phyloP scores from a whole-genome alignment of 2,888 invertebrate species.

The Sinelater perroti region DNA sequence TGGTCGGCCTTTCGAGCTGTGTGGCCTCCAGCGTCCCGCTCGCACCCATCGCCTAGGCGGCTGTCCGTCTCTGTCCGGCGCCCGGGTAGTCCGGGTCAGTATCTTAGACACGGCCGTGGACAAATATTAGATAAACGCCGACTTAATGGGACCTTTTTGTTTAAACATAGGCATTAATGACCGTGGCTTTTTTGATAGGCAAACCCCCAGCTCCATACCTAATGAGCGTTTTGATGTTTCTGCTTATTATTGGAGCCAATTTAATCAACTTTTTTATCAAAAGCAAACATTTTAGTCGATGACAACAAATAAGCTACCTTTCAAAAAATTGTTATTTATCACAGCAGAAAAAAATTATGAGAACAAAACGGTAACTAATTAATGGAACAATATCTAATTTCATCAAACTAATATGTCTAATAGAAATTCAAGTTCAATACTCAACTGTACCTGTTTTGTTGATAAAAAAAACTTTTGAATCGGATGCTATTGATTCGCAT shows the following conservation, averaged over 20 bases:
- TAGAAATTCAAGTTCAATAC: too few species aligned
- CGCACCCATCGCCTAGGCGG: conserved; percentile 28
- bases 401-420: too few species aligned
- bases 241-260: conserved; percentile 16
- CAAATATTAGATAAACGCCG: conserved; percentile 61
- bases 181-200: conserved; percentile 47
- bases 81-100: conserved; percentile 50
- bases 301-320: too few species aligned
- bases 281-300: too few species aligned
- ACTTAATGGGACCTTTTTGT: conserved; percentile 60
- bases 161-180: conserved; percentile 59
- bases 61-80: conserved; percentile 46
- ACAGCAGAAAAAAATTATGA: too few species aligned
- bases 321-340: too few species aligned
- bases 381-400: too few species aligned
- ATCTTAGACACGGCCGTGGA: conserved; percentile 58
- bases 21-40: conserved; percentile 52
- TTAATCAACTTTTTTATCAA: too few species aligned
- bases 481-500: too few species aligned
- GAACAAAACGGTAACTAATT: too few species aligned
- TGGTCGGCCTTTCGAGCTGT: conserved; percentile 57
- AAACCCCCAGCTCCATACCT: conserved; percentile 25
- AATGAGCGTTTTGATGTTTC: conserved; percentile 30
- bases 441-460: too few species aligned
- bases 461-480: too few species aligned